A percentile compares a stretch with the other conserved stretches of the same genome.
phyloP scores from a whole-genome alignment of 2,797 vertebrate genomes.

The Crenichthys baileyi region DNA sequence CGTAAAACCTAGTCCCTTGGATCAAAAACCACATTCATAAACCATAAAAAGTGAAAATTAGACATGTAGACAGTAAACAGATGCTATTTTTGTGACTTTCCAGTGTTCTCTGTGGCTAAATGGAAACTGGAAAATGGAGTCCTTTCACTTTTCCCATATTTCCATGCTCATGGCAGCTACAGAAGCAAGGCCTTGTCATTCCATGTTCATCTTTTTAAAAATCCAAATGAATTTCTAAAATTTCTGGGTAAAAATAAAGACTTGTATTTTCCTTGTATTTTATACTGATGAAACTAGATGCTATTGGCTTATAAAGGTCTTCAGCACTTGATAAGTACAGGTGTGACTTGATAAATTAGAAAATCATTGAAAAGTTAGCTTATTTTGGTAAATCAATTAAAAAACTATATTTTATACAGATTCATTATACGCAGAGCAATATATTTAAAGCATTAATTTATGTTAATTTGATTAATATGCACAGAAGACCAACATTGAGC shows the following conservation, averaged over 20 bases:
- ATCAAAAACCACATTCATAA: conserved; percentile 56
- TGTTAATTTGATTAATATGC: background rate
- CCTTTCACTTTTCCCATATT: conserved; percentile 13
- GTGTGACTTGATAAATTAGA: background rate
- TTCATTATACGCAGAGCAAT: background rate
- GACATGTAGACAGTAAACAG: conserved; percentile 42
- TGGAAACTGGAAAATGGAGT: conserved; percentile 22
- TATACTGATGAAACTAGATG: background rate
- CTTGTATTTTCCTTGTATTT: background rate
- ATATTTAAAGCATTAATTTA: background rate
- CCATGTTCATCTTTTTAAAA: background rate
- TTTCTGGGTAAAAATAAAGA: background rate
- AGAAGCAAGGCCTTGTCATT: background rate
- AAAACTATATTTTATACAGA: background rate
- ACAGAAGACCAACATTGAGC: background rate
- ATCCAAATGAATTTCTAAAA: background rate
- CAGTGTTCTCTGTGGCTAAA: conserved; percentile 19
- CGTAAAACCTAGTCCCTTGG: conserved; percentile 42
- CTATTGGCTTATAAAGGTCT: background rate
- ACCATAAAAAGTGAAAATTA: conserved; percentile 38
- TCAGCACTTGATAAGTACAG: background rate
- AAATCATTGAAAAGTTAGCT: background rate
- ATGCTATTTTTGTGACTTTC: conserved; percentile 39
- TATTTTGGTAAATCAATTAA: background rate
- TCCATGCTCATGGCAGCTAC: background rate